Percentiles rank a stretch among this genome's conserved stretches.
Evolutionary conservation across 2,113 vertebrate species (phyloP).

Genomic region (Apteryx owenii): DNA sequence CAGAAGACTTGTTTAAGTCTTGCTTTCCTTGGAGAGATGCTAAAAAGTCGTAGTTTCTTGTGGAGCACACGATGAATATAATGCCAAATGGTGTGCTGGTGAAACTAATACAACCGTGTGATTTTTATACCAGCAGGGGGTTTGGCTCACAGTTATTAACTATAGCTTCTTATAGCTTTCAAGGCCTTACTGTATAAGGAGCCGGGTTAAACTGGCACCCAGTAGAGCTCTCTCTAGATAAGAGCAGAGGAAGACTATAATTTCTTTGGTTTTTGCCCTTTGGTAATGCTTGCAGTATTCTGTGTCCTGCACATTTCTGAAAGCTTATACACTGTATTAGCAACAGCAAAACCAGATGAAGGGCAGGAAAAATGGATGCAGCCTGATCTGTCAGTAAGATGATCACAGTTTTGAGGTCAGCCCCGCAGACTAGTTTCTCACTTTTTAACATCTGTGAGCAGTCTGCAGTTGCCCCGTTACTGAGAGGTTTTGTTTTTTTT

Average conservation of each 20-base stretch:
- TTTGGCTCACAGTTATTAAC: background rate
- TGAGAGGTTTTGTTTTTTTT: background rate
- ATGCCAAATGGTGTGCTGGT: background rate
- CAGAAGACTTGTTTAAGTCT: background rate
- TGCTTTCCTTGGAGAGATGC: background rate
- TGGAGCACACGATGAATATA: fast-evolving
- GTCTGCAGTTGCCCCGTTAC: background rate
- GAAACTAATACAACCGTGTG: background rate
- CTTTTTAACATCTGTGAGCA: background rate
- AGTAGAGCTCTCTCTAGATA: background rate
- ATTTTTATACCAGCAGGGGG: background rate
- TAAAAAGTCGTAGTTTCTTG: background rate
- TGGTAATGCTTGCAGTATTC: background rate
- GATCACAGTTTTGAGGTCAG: fast-evolving
- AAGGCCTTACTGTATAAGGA: background rate
- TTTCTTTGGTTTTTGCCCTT: background rate
- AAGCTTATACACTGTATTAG: background rate
- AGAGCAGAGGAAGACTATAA: fast-evolving
- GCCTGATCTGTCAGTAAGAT: background rate
- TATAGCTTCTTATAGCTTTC: no score
- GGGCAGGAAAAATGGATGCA: background rate
- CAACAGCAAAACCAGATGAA: background rate
- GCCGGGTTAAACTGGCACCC: background rate
- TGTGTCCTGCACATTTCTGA: background rate
- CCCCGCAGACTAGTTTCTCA: background rate